A percentile compares a stretch with the other conserved stretches of the same genome.
phyloP scores from a whole-genome alignment of 2,113 vertebrate genomes.

The Hippolais icterina region DNA sequence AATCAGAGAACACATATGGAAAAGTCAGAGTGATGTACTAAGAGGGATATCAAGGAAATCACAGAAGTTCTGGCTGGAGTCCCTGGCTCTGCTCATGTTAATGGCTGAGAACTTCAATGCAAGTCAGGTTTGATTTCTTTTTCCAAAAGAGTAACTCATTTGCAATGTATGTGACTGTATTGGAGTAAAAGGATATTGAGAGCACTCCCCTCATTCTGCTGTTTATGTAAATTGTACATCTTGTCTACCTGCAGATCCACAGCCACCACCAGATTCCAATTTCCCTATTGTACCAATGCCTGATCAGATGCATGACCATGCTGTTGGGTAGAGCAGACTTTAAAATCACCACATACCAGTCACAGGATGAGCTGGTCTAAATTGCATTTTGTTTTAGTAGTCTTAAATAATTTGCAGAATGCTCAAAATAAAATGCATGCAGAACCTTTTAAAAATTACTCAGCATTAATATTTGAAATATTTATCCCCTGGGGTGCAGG shows the following conservation, averaged over 20 bases:
- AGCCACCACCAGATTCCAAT: background rate
- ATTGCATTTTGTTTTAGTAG: background rate
- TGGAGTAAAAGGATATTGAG: background rate
- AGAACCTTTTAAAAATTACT: conserved; percentile 55
- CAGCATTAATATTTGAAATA: conserved; percentile 55
- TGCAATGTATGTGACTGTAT: background rate
- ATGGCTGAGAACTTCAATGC: conserved; percentile 15
- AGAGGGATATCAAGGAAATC: conserved; percentile 57
- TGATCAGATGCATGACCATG: background rate
- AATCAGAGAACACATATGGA: conserved; percentile 57
- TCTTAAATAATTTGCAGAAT: conserved; percentile 35
- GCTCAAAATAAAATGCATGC: conserved; percentile 10
- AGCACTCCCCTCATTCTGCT: background rate
- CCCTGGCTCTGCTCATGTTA: background rate
- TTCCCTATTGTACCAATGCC: background rate
- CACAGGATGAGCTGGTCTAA: background rate
- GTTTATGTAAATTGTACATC: background rate
- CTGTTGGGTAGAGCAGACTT: background rate
- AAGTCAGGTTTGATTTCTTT: conserved; percentile 45
- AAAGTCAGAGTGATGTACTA: conserved; percentile 21
- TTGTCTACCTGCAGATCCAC: background rate
- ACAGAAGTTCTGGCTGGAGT: conserved; percentile 51
- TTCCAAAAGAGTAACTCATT: conserved; percentile 39
- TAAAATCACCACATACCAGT: background rate
- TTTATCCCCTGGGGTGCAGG: conserved; percentile 19